Evolutionary conservation across 2,888 invertebrate genomes (phyloP).

Genomic region (Exephanes ischioxanthus): DNA sequence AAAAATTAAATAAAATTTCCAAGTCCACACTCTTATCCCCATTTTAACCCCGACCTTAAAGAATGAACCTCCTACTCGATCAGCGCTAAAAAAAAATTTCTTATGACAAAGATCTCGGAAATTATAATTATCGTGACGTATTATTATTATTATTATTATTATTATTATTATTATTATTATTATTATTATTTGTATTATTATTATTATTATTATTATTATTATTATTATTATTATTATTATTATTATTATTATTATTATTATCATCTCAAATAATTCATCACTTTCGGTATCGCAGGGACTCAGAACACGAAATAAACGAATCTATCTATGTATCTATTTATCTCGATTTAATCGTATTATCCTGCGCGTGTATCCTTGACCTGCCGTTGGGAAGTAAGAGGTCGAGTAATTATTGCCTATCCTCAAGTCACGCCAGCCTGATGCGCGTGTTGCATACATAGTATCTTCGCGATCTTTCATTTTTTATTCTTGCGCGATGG

Average conservation of each 20-base stretch:
- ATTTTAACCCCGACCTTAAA: too few species aligned
- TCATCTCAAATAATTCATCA: conserved; percentile 34
- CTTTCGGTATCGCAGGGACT: neutral
- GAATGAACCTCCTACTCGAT: too few species aligned
- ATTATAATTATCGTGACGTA: neutral
- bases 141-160: too few species aligned
- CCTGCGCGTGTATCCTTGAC: neutral
- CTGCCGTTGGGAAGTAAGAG: neutral
- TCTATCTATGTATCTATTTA: neutral
- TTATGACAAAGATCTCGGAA: neutral
- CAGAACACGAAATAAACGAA: too few species aligned
- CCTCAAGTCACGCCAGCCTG: neutral
- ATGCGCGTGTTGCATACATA: neutral
- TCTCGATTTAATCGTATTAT: neutral
- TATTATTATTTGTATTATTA: too few species aligned
- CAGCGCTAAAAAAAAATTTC: neutral
- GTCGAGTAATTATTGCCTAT: conserved; percentile 5
- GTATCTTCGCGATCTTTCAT: neutral
- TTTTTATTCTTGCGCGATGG: neutral
- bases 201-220: neutral
- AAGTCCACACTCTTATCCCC: too few species aligned
- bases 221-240: neutral
- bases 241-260: neutral
- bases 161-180: neutral
- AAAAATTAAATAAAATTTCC: too few species aligned